A percentile compares a stretch with the other conserved stretches of the same genome.
phyloP scores from a whole-genome alignment of 2,888 invertebrate genomes.

The Diaperis boleti region DNA sequence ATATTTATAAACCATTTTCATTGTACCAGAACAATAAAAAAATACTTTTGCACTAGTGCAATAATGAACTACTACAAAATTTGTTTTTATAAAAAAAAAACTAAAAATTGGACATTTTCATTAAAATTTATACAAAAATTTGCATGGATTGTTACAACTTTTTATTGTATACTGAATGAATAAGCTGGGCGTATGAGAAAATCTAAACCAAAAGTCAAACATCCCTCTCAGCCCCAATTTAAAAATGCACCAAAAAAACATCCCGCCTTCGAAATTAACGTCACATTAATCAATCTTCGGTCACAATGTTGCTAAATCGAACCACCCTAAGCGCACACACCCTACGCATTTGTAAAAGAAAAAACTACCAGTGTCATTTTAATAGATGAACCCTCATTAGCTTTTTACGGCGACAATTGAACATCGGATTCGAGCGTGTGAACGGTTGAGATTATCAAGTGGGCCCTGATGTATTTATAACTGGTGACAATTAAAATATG shows the following conservation, averaged over 20 bases:
- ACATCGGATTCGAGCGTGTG: conserved; percentile 63
- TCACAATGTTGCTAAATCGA: conserved; percentile 62
- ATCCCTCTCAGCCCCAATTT: conserved; percentile 36
- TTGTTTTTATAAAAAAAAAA: too few species aligned
- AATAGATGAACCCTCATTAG: conserved; percentile 64
- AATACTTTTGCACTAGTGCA: too few species aligned
- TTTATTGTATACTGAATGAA: too few species aligned
- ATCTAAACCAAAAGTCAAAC: conserved; percentile 20
- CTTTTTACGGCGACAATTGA: conserved; percentile 60
- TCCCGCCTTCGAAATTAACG: conserved; percentile 63
- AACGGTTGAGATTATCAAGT: conserved; percentile 60
- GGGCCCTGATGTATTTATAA: conserved; percentile 61
- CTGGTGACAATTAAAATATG: conserved; percentile 65
- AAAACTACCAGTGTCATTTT: conserved; percentile 63
- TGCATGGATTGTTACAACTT: too few species aligned
- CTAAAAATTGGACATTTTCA: too few species aligned
- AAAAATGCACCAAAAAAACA: conserved; percentile 39
- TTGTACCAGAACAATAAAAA: too few species aligned
- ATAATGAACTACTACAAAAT: too few species aligned
- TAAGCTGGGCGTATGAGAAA: conserved; percentile 16
- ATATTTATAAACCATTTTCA: too few species aligned
- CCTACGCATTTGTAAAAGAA: conserved; percentile 59
- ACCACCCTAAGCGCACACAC: conserved; percentile 54
- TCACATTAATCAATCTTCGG: conserved; percentile 64
- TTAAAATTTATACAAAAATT: too few species aligned